phyloP scores from a whole-genome alignment of 2,113 vertebrate genomes.

The Sturnira hondurensis region DNA sequence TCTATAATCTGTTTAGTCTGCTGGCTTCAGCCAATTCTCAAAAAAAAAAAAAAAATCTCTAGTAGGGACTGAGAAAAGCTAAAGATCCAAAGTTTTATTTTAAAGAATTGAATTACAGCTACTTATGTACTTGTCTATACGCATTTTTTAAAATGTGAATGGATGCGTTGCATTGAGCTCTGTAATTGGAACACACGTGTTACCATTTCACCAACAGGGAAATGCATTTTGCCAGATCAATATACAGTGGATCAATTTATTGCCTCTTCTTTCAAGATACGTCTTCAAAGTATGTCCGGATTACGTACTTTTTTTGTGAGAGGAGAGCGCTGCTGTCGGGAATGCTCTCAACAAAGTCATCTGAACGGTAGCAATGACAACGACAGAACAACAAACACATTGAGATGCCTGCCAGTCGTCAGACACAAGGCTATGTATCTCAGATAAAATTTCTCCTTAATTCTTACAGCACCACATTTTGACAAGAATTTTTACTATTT shows the following conservation, averaged over 20 bases:
- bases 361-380: neutral
- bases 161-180: neutral
- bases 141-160: neutral
- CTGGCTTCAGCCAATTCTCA: neutral
- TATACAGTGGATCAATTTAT: neutral
- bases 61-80: neutral
- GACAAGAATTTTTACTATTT: neutral
- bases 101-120: neutral
- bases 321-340: neutral
- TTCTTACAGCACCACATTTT: neutral
- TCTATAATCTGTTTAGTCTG: neutral
- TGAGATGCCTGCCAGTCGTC: neutral
- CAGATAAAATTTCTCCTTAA: neutral
- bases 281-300: neutral
- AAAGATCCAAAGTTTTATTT: neutral
- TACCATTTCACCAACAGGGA: neutral
- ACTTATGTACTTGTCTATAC: neutral
- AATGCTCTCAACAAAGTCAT: neutral
- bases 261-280: neutral
- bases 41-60: neutral
- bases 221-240: neutral
- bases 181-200: neutral
- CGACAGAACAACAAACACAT: neutral
- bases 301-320: neutral
- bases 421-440: neutral